Base-by-base conservation (phyloP, 2,888 invertebrate genomes). In the Lutraria lutraria region DNA sequence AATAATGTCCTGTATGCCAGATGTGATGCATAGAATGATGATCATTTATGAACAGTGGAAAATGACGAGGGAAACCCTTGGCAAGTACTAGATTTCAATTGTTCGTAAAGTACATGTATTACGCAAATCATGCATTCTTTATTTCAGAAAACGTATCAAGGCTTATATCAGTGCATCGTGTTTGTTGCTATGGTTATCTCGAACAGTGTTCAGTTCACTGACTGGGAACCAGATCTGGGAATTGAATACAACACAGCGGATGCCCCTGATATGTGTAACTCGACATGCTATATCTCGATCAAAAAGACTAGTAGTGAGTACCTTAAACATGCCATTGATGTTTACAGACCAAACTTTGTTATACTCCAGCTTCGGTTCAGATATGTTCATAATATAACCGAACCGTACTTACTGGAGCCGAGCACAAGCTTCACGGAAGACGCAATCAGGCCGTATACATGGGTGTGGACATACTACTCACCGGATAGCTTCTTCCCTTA, bases 391-490 rank as follows among this genome's bases (percentile, higher is more conserved):
- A 12, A 15, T 10, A 0, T 8, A 15, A 52, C 6, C 13, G 21
- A 21, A 31, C 82, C 85, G 29, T 85, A 85, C 31, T 19, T 85
- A 34, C 43, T 85, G 19, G 85, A 85, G 25, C 85, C 85, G 0
- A 85, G 80, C 21, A 85, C 85, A 0, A 85, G 85, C 25, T 72
- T 72, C 25, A 85, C 85, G 25, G 80, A 85, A 13, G 88, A 84
- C 8, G 83, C 63, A 12, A 89, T 91, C n/a, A 21, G 52, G 21
- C 89, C 91, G 21, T 72, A 63, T 19, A 19, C 86, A 15, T 91
- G 88, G 88, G 82, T 91, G 6, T 91, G 91, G 91, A 91, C 91
- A 15, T 91, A 84, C 60, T 86, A 86, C 68, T 68, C 76, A 1
- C 72, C 79, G 0, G 68, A 86, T n/a, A 82, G 84, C n/a, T 84